Evolutionary conservation across 37 sponge, comb jelly and placozoan genomes (phyloP), one percentile per base, ranked within the genome.

Genomic region (Halichondria panicea): DNA sequence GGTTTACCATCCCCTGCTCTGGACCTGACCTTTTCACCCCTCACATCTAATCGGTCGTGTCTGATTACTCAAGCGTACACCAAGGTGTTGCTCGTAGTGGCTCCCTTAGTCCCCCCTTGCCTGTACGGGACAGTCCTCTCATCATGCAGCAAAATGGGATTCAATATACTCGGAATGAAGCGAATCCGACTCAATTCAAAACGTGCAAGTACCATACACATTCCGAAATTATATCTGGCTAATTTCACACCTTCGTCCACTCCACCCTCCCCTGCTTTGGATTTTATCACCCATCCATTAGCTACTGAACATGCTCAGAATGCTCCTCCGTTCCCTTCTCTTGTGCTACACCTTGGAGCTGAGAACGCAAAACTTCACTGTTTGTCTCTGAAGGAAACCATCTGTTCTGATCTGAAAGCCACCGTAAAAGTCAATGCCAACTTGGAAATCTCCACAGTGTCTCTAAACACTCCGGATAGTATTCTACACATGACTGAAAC

Each of bases 151-250:
- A 56, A 68, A 30, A 40, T 50, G 21, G 91, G 91, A 18, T 86
- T 70, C 67, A 79, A 81, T 40, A 60, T 82, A 22, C 43, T 71
- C 42, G 91, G 87, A 30, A 74, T 82, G 1, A 86, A 72, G 63
- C 37, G 87, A 12, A 62, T 86, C 25, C 66, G 91, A 6, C 77
- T 91, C 18, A 91, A 85, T 43, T 59, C 73, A 30, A 91, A 86
- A 43, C 56, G 87, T 31, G 91, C 91, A 21, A 8, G 11, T 9
- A 33, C 50, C 27, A 69, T 90, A 0, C 45, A 56, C 39, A 75
- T 90, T 25, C 68, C 85, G 24, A 12, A 22, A 7, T 40, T 40
- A 11, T 57, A 33, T 40, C 43, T 91, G n/a, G 1, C 58, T 25
- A 74, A 78, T 33, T 91, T 81, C 57, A 75, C 91, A 37, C 82